phyloP scores from a whole-genome alignment of 2,888 invertebrate genomes.

The Pterostichus niger region DNA sequence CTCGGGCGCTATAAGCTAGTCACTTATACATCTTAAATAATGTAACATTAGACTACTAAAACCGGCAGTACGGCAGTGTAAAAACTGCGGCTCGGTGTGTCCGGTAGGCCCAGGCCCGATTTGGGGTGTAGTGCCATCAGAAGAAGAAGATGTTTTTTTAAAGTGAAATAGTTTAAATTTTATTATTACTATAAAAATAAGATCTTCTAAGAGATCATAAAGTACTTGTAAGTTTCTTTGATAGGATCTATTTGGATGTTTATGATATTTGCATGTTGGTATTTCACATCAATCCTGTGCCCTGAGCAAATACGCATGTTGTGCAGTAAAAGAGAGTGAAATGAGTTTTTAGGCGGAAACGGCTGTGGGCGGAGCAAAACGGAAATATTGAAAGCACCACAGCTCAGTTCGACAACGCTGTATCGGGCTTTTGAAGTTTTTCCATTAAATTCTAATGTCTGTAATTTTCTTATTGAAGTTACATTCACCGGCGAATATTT shows the following conservation, averaged over 20 bases:
- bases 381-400: slow-evolving; percentile 38
- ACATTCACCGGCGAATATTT: slow-evolving; percentile 66
- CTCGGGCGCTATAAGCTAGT: too few species aligned
- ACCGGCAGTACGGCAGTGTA: too few species aligned
- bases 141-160: too few species aligned
- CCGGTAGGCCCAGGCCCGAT: too few species aligned
- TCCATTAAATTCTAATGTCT: slow-evolving; percentile 67
- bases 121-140: too few species aligned
- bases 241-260: neutral
- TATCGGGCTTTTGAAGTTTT: slow-evolving; percentile 67
- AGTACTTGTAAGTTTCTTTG: neutral
- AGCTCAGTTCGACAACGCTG: neutral
- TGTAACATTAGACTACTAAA: too few species aligned
- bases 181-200: too few species aligned
- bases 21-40: too few species aligned
- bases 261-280: slow-evolving; percentile 33
- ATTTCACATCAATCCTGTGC: neutral
- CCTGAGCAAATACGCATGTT: neutral
- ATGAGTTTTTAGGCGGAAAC: neutral
- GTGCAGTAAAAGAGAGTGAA: neutral
- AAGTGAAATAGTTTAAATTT: too few species aligned
- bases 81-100: too few species aligned
- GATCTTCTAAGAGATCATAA: too few species aligned
- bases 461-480: slow-evolving; percentile 67
- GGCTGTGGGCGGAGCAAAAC: slow-evolving; percentile 17